phyloP scores from a whole-genome alignment of 1,140 invertebrate species.

The Pseudomyrmex dendroicus region DNA sequence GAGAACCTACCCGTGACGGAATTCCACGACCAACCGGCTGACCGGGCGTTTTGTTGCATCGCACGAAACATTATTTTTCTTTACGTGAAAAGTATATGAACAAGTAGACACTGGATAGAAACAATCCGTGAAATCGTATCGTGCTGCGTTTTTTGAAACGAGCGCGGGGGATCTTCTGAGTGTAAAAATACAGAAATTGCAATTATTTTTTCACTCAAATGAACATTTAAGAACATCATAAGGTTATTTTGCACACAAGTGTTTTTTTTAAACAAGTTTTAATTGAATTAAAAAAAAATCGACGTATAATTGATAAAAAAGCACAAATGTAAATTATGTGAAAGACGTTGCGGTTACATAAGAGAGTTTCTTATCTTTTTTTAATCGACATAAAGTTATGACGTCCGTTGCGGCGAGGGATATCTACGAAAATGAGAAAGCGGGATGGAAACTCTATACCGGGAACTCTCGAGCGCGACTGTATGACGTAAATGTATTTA shows the following conservation, averaged over 20 bases:
- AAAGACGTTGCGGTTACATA: not conserved
- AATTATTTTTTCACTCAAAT: not conserved
- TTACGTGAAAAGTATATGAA: no score
- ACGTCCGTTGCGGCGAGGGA: not conserved
- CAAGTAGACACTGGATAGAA: not conserved
- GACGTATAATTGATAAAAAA: conserved; percentile 4
- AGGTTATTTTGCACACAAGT: not conserved
- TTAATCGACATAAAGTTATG: not conserved
- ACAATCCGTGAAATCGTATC: not conserved
- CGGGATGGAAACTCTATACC: not conserved
- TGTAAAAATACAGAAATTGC: not conserved
- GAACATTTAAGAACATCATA: not conserved
- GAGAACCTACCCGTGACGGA: conserved; percentile 55
- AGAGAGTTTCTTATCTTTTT: not conserved
- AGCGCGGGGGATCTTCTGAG: no score
- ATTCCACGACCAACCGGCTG: conserved; percentile 45
- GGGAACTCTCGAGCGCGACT: not conserved
- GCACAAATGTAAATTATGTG: no score
- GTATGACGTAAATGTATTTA: conserved; percentile 21
- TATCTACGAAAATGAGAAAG: not conserved
- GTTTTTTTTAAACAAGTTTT: not conserved
- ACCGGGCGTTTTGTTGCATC: conserved; percentile 37
- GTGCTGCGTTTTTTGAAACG: no score
- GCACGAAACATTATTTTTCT: not conserved
- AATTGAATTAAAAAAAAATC: not conserved